Evolutionary conservation across 1,140 invertebrate species (phyloP).

Genomic region (Magallana angulata): DNA sequence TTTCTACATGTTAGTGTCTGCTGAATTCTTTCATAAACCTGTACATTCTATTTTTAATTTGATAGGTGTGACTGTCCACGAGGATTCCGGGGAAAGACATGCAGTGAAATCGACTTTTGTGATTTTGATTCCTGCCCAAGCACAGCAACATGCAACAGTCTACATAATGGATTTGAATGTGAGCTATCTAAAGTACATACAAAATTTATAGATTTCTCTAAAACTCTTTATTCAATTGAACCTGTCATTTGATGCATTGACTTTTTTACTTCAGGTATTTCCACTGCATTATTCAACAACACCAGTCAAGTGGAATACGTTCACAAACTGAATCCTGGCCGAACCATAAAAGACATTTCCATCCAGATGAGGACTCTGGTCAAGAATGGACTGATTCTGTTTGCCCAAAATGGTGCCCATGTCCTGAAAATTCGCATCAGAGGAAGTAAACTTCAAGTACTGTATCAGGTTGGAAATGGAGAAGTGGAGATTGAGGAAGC

Average conservation of each 20-base stretch:
- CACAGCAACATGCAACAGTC: slow-evolving; percentile 90
- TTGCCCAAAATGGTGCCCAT: slow-evolving; percentile 31
- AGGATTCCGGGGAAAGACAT: slow-evolving; percentile 95
- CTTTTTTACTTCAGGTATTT: slow-evolving; percentile 58
- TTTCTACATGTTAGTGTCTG: no score
- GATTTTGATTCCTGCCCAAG: slow-evolving; percentile 87
- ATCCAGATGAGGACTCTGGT: slow-evolving; percentile 61
- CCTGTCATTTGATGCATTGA: background rate
- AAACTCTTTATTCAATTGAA: background rate
- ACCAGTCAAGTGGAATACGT: background rate
- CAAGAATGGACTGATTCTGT: slow-evolving; percentile 58
- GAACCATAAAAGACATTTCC: slow-evolving; percentile 44
- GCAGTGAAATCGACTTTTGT: slow-evolving; percentile 95
- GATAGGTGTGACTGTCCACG: slow-evolving; percentile 89
- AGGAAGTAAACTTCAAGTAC: slow-evolving; percentile 50
- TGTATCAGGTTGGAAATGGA: slow-evolving; percentile 45
- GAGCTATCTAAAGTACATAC: slow-evolving; percentile 64
- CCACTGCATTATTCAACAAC: slow-evolving; percentile 55
- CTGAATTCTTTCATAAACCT: no score
- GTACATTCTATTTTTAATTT: slow-evolving; percentile 34
- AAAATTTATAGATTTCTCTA: background rate
- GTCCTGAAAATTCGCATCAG: slow-evolving; percentile 48
- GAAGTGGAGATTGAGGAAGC: background rate
- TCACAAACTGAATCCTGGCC: slow-evolving; percentile 23
- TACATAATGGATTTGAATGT: slow-evolving; percentile 95